Conservation (phyloP, 2,113 vertebrate species). For the Paedocypris sp. region DNA sequence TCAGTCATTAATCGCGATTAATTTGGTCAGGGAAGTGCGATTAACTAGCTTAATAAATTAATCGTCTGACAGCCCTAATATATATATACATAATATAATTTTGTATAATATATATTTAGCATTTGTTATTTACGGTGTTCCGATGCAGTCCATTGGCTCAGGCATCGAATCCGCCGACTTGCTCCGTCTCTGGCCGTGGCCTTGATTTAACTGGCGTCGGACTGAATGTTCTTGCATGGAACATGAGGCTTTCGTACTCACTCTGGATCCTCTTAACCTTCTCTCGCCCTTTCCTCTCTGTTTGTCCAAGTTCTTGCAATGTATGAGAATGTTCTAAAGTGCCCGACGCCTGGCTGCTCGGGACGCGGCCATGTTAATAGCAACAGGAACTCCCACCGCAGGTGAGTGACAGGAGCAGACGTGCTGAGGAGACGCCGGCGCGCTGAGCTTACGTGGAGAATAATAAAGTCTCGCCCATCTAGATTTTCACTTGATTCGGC, state of each 20-base stretch:
- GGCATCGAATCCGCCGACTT: too few species aligned
- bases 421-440: neutral
- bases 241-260: constrained; percentile 19
- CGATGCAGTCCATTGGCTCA: too few species aligned
- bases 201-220: neutral
- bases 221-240: neutral
- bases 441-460: constrained; percentile 7
- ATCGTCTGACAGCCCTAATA: too few species aligned
- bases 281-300: constrained; percentile 67
- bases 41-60: too few species aligned
- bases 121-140: too few species aligned
- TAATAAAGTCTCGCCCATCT: neutral
- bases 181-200: too few species aligned
- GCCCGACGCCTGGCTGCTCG: constrained; percentile 98
- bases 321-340: constrained; percentile 99
- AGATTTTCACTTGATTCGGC: neutral
- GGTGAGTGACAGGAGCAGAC: constrained; percentile 69
- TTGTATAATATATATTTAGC: too few species aligned
- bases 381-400: constrained; percentile 99
- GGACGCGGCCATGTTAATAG: constrained; percentile 99
- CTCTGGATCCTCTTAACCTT: constrained; percentile 59
- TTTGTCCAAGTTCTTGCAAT: constrained; percentile 95
- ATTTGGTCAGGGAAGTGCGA: too few species aligned
- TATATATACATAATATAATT: too few species aligned
- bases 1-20: too few species aligned